Evolutionary conservation across 2,113 vertebrate species (phyloP), one percentile per base, ranked within the genome.

Genomic region (Dissostichus mawsoni): DNA sequence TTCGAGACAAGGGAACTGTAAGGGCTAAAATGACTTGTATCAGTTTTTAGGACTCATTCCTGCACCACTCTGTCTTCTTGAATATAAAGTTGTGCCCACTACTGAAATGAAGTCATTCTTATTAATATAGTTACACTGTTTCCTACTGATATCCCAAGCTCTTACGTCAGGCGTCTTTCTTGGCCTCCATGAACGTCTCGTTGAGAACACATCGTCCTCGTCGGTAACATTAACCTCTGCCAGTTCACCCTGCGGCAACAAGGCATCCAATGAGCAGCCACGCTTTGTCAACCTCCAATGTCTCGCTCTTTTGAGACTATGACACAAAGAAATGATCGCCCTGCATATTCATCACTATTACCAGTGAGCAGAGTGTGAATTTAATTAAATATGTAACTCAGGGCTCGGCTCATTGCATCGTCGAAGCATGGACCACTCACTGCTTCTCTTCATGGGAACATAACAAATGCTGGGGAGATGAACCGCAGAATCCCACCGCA

Each of bases 321-420:
- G 83, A 74, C 86, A 88, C 72, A 80, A 87, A 78, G 82, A 86
- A 86, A 90, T 91, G 69, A 91, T 71, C 68, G 13, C 14, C 53
- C 62, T 65, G 74, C 87, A 81, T 85, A 91, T 91, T 92, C 87
- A 88, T 92, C 83, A 86, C 36, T 63, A 82, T 86, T 83, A 83
- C 76, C 4, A 23, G 74, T 20, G 11, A 67, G 72, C 53, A 77
- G 80, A 80, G 81, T 29, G 25, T 1, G 18, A 51, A 82, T 83
- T 87, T 84, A 89, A 93, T 91, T 86, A 88, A 91, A 88, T 87
- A 84, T 87, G 68, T 81, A 87, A 80, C 65, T 75, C 78, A 75
- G 82, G 83, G 69, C 85, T 66, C 10, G 72, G 76, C 75, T 89
- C 84, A 57, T 79, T 84, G 67, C 71, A 2, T 71, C 25, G 69